Conservation (phyloP, 2,113 vertebrate species). For the Lophotis ruficrista region DNA sequence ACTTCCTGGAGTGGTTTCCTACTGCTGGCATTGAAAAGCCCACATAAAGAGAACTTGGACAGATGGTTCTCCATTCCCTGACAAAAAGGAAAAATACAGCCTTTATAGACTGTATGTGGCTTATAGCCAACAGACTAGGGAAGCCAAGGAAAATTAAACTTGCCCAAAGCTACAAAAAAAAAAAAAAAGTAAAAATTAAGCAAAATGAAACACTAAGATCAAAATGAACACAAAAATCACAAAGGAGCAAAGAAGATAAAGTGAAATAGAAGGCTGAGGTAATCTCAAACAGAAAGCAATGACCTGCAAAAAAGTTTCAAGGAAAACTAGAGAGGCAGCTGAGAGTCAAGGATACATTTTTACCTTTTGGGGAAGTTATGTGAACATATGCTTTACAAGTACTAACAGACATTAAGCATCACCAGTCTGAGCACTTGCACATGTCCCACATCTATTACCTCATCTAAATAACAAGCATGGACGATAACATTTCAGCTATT, state of each 20-base stretch:
- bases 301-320: background rate
- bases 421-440: background rate
- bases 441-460: background rate
- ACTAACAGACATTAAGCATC: background rate
- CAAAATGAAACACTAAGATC: background rate
- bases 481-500: background rate
- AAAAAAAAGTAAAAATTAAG: background rate
- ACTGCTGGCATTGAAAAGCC: background rate
- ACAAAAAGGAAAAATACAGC: background rate
- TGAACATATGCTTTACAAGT: background rate
- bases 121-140: background rate
- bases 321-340: background rate
- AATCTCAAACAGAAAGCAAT: background rate
- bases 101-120: background rate
- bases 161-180: background rate
- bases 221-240: background rate
- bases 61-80: background rate
- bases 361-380: background rate
- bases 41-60: background rate
- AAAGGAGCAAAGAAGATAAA: background rate
- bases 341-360: background rate
- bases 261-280: background rate
- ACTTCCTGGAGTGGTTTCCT: conserved; percentile 31
- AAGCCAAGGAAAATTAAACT: background rate
- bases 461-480: background rate